Base-by-base conservation (phyloP, 2,113 vertebrate species). In the Chaenocephalus aceratus region DNA sequence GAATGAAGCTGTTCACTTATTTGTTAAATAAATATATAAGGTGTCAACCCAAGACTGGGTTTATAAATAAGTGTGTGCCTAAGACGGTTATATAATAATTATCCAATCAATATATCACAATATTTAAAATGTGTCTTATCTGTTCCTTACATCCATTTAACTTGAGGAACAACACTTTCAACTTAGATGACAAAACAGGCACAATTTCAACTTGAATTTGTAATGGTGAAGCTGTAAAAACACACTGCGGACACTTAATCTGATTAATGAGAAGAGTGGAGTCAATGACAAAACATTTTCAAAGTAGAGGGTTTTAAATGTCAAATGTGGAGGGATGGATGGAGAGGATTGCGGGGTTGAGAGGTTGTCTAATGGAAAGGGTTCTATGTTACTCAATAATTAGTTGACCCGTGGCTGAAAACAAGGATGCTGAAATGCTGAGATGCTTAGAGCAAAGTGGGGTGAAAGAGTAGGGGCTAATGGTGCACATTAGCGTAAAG, bases 401-500 rank as follows among this genome's bases (percentile, higher is more conserved):
- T 53, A 70, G 65, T 75, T 84, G 52, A 16, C 30, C 57, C 15
- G 5, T 9, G 12, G 70, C 59, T 84, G 48, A 60, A 84, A 77
- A 82, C 60, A 45, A 73, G 61, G 71, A 76, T 67, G 59, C 66
- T 53, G 56, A 84, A 41, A 86, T 72, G 70, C 34, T 53, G 59
- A 84, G 45, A 83, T 64, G 67, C 45, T 76, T 45, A 34, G 59
- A 70, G 62, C 23, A 82, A 73, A 80, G 80, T 79, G 69, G 41
- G 26, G 65, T 23, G 34, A 75, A 64, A 59, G 56, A 69, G 48
- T 41, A 6, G n/a, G 9, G 16, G 66, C 80, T 91, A 93, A 94
- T 93, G 88, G 80, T 14, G 54, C 67, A 68, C 88, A 91, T 91
- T 80, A 91, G 85, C 0, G 64, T 75, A 60, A 78, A 82, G 80